A percentile compares a stretch with the other conserved stretches of the same genome.
These are phyloP conservation scores for Pachycephus smyrnensis DNA, from an alignment of 2,888 invertebrate genomes.

Conservation along the genomic window DNA sequence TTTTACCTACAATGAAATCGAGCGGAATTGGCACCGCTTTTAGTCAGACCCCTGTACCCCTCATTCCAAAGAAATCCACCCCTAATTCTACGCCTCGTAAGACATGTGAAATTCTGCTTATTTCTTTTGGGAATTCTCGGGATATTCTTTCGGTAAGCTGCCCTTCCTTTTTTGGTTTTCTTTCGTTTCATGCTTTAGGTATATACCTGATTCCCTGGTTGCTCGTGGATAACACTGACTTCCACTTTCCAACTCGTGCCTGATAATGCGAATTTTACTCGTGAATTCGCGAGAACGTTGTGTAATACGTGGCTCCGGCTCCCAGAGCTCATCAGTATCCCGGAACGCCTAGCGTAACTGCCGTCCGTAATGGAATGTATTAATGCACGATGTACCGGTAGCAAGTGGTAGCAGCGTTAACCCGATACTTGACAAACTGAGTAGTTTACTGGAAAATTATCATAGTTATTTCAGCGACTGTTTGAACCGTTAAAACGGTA, in stretches of 20 bases:
- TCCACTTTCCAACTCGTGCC: not conserved
- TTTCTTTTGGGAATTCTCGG: not conserved
- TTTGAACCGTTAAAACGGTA: no score
- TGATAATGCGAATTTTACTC: no score
- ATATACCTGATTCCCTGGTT: not conserved
- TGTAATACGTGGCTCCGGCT: conserved; percentile 22
- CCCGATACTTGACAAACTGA: not conserved
- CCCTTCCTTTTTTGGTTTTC: not conserved
- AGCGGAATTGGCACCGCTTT: not conserved
- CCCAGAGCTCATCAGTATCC: conserved; percentile 54
- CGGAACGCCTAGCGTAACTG: conserved; percentile 45
- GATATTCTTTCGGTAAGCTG: not conserved
- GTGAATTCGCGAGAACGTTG: not conserved
- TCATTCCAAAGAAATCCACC: not conserved
- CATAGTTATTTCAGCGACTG: not conserved
- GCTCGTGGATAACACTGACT: not conserved
- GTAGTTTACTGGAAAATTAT: not conserved
- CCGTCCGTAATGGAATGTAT: conserved; percentile 60
- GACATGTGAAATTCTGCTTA: not conserved
- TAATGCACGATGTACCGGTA: conserved; percentile 52
- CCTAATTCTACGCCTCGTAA: not conserved
- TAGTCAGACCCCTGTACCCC: not conserved
- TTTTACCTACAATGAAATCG: not conserved
- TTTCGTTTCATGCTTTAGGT: not conserved
- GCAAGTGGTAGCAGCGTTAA: not conserved